Evolutionary conservation across 2,113 vertebrate species (phyloP).

Genomic region (Halcyon senegalensis): DNA sequence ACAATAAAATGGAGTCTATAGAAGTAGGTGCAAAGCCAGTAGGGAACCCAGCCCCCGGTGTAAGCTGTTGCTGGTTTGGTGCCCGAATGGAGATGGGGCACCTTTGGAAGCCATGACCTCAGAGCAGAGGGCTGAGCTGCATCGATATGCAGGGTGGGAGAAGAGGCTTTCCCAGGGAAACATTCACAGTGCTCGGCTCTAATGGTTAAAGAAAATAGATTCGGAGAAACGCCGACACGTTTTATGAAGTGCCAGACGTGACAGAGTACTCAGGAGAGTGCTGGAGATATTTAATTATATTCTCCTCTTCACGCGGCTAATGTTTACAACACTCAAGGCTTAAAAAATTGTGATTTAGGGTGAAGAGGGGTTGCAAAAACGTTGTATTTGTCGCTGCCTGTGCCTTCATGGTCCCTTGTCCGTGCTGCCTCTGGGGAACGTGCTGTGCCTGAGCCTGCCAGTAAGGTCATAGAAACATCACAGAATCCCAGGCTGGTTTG

Average conservation of each 20-base stretch:
- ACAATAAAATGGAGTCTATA: too few relatives aligned
- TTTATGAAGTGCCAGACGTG: background rate
- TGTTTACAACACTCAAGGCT: background rate
- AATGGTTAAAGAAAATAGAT: background rate
- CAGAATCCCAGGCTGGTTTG: background rate
- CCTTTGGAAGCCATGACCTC: too few relatives aligned
- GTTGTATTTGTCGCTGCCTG: too few relatives aligned
- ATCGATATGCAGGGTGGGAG: background rate
- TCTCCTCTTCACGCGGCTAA: background rate
- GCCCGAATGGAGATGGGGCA: background rate
- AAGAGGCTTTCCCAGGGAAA: background rate
- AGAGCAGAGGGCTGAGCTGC: background rate
- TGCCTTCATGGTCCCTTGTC: background rate
- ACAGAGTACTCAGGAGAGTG: background rate
- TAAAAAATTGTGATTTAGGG: background rate
- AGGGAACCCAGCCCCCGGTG: too few relatives aligned
- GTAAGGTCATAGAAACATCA: too few relatives aligned
- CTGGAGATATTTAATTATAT: background rate
- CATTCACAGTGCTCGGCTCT: accelerated
- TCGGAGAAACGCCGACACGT: background rate
- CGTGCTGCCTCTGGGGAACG: accelerated
- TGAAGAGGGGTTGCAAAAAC: background rate
- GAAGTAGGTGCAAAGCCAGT: too few relatives aligned
- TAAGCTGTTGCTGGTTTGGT: too few relatives aligned
- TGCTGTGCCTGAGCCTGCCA: accelerated